Percentiles rank a stretch among this genome's conserved stretches.
These are phyloP conservation scores for Sternotherus odoratus DNA, from an alignment of 2,797 vertebrate genomes.

Conservation along the genomic window DNA sequence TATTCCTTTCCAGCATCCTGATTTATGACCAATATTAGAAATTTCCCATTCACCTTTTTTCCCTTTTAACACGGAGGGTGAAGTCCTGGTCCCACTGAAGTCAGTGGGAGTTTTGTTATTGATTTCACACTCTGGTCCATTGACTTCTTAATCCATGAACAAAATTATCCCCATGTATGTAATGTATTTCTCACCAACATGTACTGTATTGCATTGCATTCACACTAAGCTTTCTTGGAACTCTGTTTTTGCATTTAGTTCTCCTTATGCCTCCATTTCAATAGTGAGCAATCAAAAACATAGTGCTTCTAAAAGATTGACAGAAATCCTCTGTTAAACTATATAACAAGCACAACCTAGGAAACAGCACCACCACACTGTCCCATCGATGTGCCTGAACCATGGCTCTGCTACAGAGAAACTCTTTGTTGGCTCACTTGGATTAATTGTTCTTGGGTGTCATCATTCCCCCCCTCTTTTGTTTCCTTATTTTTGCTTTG, in stretches of 20 bases:
- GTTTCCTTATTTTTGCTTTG: background rate
- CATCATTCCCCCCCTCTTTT: background rate
- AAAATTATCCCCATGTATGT: background rate
- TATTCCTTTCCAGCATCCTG: background rate
- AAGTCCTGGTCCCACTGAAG: background rate
- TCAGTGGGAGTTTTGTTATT: background rate
- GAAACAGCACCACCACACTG: background rate
- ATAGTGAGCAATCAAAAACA: background rate
- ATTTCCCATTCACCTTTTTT: background rate
- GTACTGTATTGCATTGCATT: background rate
- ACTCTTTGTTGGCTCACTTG: background rate
- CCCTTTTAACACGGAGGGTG: background rate
- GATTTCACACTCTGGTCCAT: background rate
- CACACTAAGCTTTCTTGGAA: background rate
- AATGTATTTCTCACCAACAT: background rate
- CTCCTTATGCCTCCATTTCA: background rate
- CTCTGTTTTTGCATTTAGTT: background rate
- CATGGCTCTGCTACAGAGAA: background rate
- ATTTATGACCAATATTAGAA: background rate
- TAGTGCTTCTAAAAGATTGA: background rate
- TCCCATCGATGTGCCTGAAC: background rate
- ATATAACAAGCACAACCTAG: background rate
- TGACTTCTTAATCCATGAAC: background rate
- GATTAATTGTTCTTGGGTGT: background rate
- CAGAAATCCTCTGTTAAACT: background rate